A percentile compares a stretch with the other conserved stretches of the same genome.
These are phyloP conservation scores for Tupaia chinensis DNA, from an alignment of 2,113 vertebrate species.

Conservation along the genomic window DNA sequence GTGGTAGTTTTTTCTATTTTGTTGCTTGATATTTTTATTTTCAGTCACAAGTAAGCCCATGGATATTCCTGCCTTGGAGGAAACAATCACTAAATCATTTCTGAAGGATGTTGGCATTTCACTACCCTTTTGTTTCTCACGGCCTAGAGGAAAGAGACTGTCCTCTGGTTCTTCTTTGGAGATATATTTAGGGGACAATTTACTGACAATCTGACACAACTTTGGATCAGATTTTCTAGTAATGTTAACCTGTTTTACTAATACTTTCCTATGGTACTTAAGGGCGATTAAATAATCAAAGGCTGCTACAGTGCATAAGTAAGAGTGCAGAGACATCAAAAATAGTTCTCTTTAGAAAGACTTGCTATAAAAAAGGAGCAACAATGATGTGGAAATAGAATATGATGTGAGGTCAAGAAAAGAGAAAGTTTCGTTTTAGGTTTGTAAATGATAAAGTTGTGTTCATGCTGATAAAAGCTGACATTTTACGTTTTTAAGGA, in stretches of 20 bases:
- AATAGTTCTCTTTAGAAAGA: background rate
- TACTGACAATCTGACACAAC: background rate
- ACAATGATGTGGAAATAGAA: background rate
- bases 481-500: background rate
- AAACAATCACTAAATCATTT: background rate
- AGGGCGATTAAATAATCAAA: background rate
- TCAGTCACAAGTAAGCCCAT: background rate
- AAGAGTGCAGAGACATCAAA: background rate
- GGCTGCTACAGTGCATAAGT: background rate
- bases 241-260: background rate
- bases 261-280: background rate
- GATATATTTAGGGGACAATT: background rate
- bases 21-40: slow-evolving; percentile 12
- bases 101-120: background rate
- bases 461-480: background rate
- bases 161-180: background rate
- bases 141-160: background rate
- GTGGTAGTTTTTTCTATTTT: background rate
- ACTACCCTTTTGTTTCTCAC: background rate
- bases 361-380: background rate
- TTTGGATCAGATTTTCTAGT: background rate
- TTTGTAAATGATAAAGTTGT: background rate
- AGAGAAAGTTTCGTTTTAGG: background rate
- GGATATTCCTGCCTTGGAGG: background rate
- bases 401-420: background rate